phyloP scores from a whole-genome alignment of 2,113 vertebrate genomes.

The Hylia prasina region DNA sequence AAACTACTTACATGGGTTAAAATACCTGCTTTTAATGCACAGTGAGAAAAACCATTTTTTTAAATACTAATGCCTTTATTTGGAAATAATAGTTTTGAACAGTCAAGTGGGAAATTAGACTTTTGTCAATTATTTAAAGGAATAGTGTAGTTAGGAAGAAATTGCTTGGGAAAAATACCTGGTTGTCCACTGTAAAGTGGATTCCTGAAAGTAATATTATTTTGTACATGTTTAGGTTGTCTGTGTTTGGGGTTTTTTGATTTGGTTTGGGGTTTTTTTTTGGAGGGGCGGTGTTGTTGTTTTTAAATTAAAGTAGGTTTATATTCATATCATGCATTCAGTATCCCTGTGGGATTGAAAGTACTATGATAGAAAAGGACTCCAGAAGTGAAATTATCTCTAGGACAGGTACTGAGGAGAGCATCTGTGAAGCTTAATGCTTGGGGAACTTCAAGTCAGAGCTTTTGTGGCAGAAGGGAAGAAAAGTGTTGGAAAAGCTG shows the following conservation, averaged over 20 bases:
- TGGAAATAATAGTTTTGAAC: neutral
- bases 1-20: neutral
- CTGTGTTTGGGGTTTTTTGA: neutral
- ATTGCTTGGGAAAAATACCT: neutral
- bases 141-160: neutral
- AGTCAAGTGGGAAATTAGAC: neutral
- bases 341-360: neutral
- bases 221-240: neutral
- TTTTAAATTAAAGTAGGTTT: neutral
- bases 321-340: neutral
- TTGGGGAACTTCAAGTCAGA: neutral
- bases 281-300: rapidly evolving
- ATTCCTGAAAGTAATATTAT: neutral
- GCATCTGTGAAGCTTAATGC: neutral
- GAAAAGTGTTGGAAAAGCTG: neutral
- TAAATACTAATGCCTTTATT: neutral
- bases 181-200: neutral
- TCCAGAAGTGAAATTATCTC: neutral
- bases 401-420: neutral
- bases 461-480: neutral
- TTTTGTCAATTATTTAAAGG: neutral
- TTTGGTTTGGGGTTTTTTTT: neutral
- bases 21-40: neutral
- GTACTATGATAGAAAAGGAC: neutral
- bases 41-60: neutral